These are phyloP conservation scores for Leucoma salicis DNA, from an alignment of 2,888 invertebrate genomes.

Conservation along the genomic window DNA sequence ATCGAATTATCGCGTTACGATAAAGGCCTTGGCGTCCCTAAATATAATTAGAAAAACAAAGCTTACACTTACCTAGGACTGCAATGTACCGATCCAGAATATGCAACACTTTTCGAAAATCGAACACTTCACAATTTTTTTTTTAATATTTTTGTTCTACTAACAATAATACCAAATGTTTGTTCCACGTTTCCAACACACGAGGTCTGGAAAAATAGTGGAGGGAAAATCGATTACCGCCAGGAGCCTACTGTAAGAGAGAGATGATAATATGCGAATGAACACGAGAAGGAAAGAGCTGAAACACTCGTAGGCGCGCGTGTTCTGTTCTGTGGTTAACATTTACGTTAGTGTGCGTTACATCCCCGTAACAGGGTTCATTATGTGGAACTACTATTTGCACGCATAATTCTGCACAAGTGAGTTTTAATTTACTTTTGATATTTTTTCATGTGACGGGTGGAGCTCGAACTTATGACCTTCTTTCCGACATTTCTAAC, in stretches of 20 bases:
- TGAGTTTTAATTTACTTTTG: neutral
- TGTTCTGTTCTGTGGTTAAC: conserved; percentile 11
- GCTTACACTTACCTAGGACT: conserved; percentile 14
- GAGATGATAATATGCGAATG: conserved; percentile 10
- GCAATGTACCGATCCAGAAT: conserved; percentile 6
- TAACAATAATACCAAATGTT: conserved; percentile 14
- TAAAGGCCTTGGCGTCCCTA: too few species aligned
- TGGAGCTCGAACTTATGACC: neutral
- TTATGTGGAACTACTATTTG: conserved; percentile 28
- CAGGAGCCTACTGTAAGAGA: conserved; percentile 12
- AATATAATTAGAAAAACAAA: neutral
- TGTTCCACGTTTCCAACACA: conserved; percentile 24
- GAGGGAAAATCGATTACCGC: conserved; percentile 36
- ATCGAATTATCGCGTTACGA: too few species aligned
- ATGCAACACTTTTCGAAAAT: conserved; percentile 12
- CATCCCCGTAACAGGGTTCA: conserved; percentile 33
- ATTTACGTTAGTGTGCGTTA: conserved; percentile 22
- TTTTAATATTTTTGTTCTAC: conserved; percentile 19
- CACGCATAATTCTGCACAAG: neutral
- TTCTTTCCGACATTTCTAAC: neutral
- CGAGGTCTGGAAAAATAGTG: conserved; percentile 35
- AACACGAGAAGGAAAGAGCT: conserved; percentile 15
- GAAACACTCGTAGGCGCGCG: conserved; percentile 22
- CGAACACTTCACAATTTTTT: conserved; percentile 13
- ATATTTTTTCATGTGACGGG: too few species aligned